phyloP scores from a whole-genome alignment of 2,888 invertebrate species.

The Sphinx pinastri region DNA sequence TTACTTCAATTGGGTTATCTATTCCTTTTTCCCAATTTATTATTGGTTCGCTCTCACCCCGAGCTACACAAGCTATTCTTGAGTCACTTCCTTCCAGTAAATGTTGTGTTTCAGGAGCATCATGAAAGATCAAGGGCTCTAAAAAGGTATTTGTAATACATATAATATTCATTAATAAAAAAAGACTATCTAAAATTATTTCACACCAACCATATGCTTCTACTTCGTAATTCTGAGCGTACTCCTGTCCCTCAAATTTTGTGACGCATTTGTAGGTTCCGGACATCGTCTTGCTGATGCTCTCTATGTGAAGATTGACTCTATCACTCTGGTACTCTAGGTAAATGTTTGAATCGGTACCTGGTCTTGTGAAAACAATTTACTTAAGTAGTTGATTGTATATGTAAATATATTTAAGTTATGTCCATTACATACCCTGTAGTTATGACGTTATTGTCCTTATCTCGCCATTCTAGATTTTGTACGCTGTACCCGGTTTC shows the following conservation, averaged over 20 bases:
- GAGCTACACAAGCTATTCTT: slow-evolving; percentile 59
- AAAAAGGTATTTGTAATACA: slow-evolving; percentile 29
- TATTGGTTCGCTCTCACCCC: slow-evolving; percentile 50
- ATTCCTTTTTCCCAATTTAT: slow-evolving; percentile 64
- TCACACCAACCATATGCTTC: slow-evolving; percentile 64
- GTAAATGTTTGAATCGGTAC: slow-evolving; percentile 64
- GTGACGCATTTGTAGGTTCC: slow-evolving; percentile 68
- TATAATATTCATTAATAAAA: background rate
- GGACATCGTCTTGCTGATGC: slow-evolving; percentile 57
- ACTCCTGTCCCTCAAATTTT: slow-evolving; percentile 47
- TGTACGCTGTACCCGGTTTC: slow-evolving; percentile 46
- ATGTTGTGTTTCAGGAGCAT: slow-evolving; percentile 51
- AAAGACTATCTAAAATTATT: slow-evolving; percentile 19
- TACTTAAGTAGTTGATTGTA: slow-evolving; percentile 51
- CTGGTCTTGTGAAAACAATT: slow-evolving; percentile 77
- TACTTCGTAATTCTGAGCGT: slow-evolving; percentile 51
- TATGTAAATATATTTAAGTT: slow-evolving; percentile 27
- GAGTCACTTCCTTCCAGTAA: slow-evolving; percentile 56
- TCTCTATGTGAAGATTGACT: slow-evolving; percentile 58
- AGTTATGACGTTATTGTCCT: slow-evolving; percentile 48
- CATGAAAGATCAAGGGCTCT: slow-evolving; percentile 63
- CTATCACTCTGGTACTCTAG: slow-evolving; percentile 54
- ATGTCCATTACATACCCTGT: slow-evolving; percentile 60
- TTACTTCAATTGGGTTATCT: slow-evolving; percentile 46
- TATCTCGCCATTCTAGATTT: slow-evolving; percentile 60